Base-by-base conservation (phyloP, 2,797 vertebrate genomes). In the Pteropus rufus region DNA sequence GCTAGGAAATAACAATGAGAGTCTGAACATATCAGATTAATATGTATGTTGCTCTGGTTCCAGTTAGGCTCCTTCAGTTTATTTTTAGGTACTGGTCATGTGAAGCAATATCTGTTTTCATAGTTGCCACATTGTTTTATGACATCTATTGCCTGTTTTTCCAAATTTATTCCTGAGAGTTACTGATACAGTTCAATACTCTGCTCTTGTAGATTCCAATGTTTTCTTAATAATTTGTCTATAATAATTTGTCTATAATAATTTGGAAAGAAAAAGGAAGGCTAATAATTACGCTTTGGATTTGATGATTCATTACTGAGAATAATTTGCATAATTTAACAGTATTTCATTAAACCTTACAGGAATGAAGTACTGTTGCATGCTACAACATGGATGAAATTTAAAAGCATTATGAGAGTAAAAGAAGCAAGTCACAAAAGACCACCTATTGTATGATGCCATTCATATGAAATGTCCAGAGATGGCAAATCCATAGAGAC, bases 251-350 rank as follows among this genome's bases (percentile, higher is more conserved):
- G 34, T 34, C 34, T 34, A 34, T 34, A 34, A 34, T 34, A 34
- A 89, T 64, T 65, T 94, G n/a, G 54, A 76, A 91, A 89, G 52
- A 77, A 85, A 84, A 90, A n/a, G 83, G 56, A 75, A 80, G 12
- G 39, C 15, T 23, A 72, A 60, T 88, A 82, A 73, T 79, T 89
- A 60, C 54, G 26, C 19, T 94, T 85, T 73, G n/a, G 23, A n/a
- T 86, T 56, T 82, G 23, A 44, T 65, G 15, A 34, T n/a, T 23
- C 60, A 64, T n/a, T 36, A 9, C 76, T 29, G 11, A 85, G 56
- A 93, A 62, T n/a, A 34, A 56, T 60, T 41, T 79, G 44, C 0
- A 3, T 94, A 69, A 65, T 54, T 91, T 31, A 23, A n/a, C 4
- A 60, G 10, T 34, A 84, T 76, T 84, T 94, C 10, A 14, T 88